These are phyloP conservation scores for Epistrophella euchroma DNA, from an alignment of 2,888 invertebrate species.

Conservation along the genomic window DNA sequence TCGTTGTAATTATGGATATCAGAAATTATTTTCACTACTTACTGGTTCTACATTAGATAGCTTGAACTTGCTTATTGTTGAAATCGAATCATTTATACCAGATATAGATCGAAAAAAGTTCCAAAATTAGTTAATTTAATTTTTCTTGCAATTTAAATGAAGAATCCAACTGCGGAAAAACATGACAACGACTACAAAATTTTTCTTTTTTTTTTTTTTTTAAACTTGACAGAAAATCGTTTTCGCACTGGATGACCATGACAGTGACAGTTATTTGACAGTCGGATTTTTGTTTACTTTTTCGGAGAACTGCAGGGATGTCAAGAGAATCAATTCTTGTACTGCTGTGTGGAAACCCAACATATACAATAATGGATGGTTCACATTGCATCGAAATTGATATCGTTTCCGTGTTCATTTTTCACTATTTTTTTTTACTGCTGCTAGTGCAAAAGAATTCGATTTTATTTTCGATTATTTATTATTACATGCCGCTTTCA, in stretches of 20 bases:
- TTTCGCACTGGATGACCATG: slow-evolving; percentile 34
- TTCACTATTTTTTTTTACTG: too few relatives aligned
- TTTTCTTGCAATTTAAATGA: slow-evolving; percentile 10
- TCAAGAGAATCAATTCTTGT: background rate
- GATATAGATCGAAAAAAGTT: background rate
- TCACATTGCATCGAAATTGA: background rate
- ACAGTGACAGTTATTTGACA: slow-evolving; percentile 47
- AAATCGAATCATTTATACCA: background rate
- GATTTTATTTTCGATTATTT: too few relatives aligned
- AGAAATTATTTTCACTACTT: slow-evolving; percentile 12
- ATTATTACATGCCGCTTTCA: too few relatives aligned
- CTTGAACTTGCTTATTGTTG: background rate
- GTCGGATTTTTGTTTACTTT: background rate
- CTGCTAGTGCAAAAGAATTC: too few relatives aligned
- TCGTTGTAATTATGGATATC: background rate
- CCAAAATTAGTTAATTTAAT: background rate
- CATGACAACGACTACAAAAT: slow-evolving; percentile 59
- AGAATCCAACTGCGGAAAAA: slow-evolving; percentile 31
- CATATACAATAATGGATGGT: background rate
- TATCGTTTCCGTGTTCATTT: background rate
- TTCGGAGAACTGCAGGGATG: slow-evolving; percentile 3
- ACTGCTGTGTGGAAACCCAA: background rate
- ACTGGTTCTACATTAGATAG: slow-evolving; percentile 16
- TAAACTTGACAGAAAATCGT: slow-evolving; percentile 71
- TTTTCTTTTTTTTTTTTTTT: slow-evolving; percentile 38